Conservation (phyloP, 35 echinoderm and acorn worm genomes). For the Diadema setosum region DNA sequence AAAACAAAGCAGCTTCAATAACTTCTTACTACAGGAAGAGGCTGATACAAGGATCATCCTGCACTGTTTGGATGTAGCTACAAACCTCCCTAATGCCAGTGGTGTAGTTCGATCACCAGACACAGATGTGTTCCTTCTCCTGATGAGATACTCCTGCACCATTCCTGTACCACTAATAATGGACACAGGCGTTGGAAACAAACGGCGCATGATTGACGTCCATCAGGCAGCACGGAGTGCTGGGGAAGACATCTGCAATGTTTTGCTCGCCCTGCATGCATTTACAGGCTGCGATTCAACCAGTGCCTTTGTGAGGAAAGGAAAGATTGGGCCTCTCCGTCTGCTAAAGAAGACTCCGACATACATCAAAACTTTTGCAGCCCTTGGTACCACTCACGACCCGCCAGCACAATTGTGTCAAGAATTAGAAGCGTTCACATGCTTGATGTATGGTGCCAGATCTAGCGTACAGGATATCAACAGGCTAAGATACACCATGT, state of each 20-base stretch:
- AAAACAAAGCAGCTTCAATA: too few relatives aligned
- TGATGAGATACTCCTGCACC: neutral
- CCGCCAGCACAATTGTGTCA: neutral
- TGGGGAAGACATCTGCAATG: neutral
- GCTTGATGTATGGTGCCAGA: neutral
- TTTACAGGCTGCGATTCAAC: constrained; percentile 9
- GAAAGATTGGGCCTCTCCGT: neutral
- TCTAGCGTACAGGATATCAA: neutral
- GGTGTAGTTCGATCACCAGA: neutral
- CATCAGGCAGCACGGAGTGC: neutral
- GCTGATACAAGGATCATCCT: neutral
- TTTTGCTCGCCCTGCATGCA: neutral
- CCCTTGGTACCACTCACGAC: neutral
- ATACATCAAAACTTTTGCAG: neutral
- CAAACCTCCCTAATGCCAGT: neutral
- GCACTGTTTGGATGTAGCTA: neutral
- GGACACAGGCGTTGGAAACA: neutral
- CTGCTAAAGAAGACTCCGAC: neutral
- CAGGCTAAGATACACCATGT: neutral
- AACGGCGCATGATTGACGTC: neutral
- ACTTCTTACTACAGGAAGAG: neutral
- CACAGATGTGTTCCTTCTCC: constrained; percentile 14
- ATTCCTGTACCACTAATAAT: neutral
- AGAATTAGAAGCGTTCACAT: neutral
- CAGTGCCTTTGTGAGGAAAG: neutral